A percentile compares a stretch with the other conserved stretches of the same genome.
These are phyloP conservation scores for Lamprologus tigripictilis DNA, from an alignment of 2,113 vertebrate species.

Conservation along the genomic window DNA sequence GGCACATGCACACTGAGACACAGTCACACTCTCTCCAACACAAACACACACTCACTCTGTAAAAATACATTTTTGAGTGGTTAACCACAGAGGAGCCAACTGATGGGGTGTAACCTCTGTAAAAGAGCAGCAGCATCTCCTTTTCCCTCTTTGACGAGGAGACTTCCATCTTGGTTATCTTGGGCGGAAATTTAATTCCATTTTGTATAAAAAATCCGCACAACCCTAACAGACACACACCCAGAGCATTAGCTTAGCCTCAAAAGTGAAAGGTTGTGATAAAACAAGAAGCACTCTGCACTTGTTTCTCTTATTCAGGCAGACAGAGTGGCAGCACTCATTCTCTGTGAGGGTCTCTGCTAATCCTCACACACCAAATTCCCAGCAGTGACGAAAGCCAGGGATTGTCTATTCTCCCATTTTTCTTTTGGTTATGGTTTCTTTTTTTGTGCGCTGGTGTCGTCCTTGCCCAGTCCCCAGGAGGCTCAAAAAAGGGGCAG, in stretches of 20 bases:
- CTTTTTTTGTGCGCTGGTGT: neutral
- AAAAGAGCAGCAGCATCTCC: slow-evolving; percentile 48
- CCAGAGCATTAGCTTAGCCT: neutral
- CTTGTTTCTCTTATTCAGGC: neutral
- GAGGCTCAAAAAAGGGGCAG: neutral
- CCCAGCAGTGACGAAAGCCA: neutral
- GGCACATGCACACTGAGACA: neutral
- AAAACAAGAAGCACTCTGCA: neutral
- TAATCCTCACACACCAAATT: neutral
- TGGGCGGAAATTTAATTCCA: neutral
- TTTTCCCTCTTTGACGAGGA: neutral
- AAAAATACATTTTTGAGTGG: slow-evolving; percentile 57
- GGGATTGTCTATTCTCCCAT: neutral
- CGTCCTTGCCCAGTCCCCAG: neutral
- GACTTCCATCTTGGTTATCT: neutral
- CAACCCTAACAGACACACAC: neutral
- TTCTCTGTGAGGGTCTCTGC: neutral
- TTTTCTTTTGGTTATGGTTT: neutral
- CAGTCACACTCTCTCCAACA: neutral
- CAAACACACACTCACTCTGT: neutral
- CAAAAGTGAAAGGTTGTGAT: neutral
- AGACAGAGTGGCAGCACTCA: neutral
- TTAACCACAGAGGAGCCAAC: slow-evolving; percentile 55
- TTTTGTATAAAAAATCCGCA: neutral
- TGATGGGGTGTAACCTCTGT: slow-evolving; percentile 36